phyloP scores from a whole-genome alignment of 2,888 invertebrate genomes.

The Seira musarum region DNA sequence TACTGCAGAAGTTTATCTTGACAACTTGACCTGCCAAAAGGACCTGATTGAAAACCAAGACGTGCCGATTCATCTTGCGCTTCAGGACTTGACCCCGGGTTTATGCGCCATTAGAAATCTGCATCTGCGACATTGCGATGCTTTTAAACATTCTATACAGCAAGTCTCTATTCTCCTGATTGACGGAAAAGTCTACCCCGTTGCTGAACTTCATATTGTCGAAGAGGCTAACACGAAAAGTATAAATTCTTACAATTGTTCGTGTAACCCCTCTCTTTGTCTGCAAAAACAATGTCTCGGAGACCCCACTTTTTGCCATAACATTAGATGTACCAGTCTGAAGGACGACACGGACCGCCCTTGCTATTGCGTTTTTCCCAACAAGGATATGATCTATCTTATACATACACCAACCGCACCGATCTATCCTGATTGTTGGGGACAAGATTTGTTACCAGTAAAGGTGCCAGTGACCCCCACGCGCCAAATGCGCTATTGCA shows the following conservation, averaged over 20 bases:
- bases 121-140: neutral
- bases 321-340: neutral
- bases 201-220: neutral
- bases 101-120: neutral
- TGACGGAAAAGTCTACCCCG: constrained; percentile 16
- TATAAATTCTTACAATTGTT: constrained; percentile 23
- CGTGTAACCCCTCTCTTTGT: neutral
- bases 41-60: neutral
- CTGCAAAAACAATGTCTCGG: neutral
- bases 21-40: neutral
- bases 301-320: constrained; percentile 15
- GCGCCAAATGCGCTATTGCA: neutral
- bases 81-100: neutral
- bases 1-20: neutral
- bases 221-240: neutral
- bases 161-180: constrained; percentile 7
- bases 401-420: neutral
- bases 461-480: neutral
- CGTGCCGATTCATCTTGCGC: neutral
- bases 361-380: constrained; percentile 9
- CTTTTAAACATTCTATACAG: neutral
- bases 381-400: neutral
- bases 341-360: neutral
- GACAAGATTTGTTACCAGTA: neutral
- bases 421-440: constrained; percentile 30